phyloP scores from a whole-genome alignment of 2,797 vertebrate genomes.

The Anabas testudineus region DNA sequence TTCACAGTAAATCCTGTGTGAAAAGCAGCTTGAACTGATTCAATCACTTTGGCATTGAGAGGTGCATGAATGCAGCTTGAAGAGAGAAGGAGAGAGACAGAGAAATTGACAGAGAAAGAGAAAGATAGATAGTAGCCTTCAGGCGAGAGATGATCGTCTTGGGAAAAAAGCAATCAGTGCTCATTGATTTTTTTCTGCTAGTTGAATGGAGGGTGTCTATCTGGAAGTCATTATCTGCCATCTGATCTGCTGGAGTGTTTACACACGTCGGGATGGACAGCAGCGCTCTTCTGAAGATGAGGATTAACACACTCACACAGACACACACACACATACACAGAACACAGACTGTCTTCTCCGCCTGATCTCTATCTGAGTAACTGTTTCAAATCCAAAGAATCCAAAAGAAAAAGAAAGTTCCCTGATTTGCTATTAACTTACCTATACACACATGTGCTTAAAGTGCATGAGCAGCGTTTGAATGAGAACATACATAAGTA shows the following conservation, averaged over 20 bases:
- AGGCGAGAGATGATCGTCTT: conserved; percentile 76
- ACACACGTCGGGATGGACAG: conserved; percentile 79
- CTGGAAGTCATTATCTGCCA: conserved; percentile 85
- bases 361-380: conserved; percentile 44
- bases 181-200: conserved; percentile 84
- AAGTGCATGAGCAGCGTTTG: conserved; percentile 45
- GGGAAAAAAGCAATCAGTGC: conserved; percentile 86
- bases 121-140: conserved; percentile 75
- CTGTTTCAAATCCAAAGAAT: conserved; percentile 69
- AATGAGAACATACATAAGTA: conserved; percentile 74
- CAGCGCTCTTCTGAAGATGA: conserved; percentile 75
- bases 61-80: conserved; percentile 62
- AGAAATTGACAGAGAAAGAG: conserved; percentile 57
- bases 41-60: conserved; percentile 68
- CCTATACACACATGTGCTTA: conserved; percentile 53
- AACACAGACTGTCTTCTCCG: conserved; percentile 43
- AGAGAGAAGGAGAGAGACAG: conserved; percentile 55
- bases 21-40: conserved; percentile 74
- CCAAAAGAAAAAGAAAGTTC: conserved; percentile 65
- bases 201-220: conserved; percentile 83
- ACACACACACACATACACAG: conserved; percentile 38
- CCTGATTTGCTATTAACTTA: conserved; percentile 54
- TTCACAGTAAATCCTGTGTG: conserved; percentile 66
- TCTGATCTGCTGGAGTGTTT: conserved; percentile 82
- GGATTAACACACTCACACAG: conserved; percentile 72